Base-by-base conservation (phyloP, 2,888 invertebrate genomes). In the Abrostola triplasia region DNA sequence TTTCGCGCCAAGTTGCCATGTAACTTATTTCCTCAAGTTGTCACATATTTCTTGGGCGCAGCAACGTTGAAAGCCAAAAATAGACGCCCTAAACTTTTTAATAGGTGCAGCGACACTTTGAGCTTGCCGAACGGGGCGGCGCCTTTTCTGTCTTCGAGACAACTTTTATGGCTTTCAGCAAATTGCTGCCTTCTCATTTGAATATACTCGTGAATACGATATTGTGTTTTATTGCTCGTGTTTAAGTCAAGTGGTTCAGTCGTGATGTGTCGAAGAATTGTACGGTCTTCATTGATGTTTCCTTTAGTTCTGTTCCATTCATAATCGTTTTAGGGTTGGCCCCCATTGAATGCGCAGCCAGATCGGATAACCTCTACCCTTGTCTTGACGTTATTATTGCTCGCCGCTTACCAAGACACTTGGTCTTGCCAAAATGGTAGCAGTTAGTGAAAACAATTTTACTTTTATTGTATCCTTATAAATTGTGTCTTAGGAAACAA, bases 81-180 rank as follows among this genome's bases (percentile, higher is more conserved):
- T 93, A 93, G 90, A 89, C 84, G 82, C 88, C 90, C 90, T 88
- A 88, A 91, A 89, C 84, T 92, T 93, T 92, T 92, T 92, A 93
- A 92, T 92, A 91, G 89, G 87, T 85, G 85, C 76, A 83, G 83
- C 87, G 84, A 68, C 77, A 75, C 79, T 79, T 77, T 79, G 80
- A 73, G 78, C 64, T 72, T 65, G 55, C 78, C 78, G 86, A 83
- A 85, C 80, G 72, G 79, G 77, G 72, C 90, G 90, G 90, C 90
- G 90, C 91, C 90, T 91, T 82, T 84, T 80, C 80, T 86, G 88
- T 85, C 80, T 73, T 82, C 80, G 80, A 84, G 90, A 90, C 90
- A 85, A 86, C 87, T 90, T 92, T 93, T 93, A 93, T 88, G 89
- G 90, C 88, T 88, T 86, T 86, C 87, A 86, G 86, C 91, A 92